A percentile compares a stretch with the other conserved stretches of the same genome.
Evolutionary conservation across 1,140 invertebrate genomes (phyloP).

Genomic region (Paraescarpia echinospica): DNA sequence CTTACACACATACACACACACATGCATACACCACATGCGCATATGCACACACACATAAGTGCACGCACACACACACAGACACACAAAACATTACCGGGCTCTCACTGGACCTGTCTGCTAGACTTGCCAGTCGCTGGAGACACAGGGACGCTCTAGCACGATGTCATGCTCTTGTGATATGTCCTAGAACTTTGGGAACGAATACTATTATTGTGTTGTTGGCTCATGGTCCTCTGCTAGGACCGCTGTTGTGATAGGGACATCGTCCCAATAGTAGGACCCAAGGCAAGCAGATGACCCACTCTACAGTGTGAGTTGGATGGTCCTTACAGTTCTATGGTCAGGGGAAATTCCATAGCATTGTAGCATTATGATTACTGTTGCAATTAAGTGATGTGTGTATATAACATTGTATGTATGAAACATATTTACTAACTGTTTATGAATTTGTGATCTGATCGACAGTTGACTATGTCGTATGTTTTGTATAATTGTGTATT

Average conservation of each 20-base stretch:
- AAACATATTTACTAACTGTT: constrained; percentile 2
- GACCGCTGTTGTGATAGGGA: neutral
- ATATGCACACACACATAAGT: neutral
- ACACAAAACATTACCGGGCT: neutral
- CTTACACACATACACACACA: neutral
- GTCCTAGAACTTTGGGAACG: neutral
- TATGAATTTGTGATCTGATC: neutral
- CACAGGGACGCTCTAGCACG: neutral
- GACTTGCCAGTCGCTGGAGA: neutral
- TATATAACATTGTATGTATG: neutral
- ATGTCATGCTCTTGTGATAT: neutral
- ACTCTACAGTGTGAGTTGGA: neutral
- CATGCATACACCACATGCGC: too few relatives aligned
- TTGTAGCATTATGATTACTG: neutral
- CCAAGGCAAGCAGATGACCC: neutral
- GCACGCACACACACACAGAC: neutral
- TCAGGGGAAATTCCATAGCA: neutral
- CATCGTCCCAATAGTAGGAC: neutral
- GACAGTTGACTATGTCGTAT: neutral
- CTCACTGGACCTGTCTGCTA: neutral
- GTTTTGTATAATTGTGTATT: constrained; percentile 6
- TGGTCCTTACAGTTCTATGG: neutral
- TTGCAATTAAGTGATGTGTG: neutral
- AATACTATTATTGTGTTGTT: neutral
- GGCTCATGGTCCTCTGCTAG: neutral